phyloP scores from a whole-genome alignment of 2,113 vertebrate species.

The Ceyx cyanopectus region DNA sequence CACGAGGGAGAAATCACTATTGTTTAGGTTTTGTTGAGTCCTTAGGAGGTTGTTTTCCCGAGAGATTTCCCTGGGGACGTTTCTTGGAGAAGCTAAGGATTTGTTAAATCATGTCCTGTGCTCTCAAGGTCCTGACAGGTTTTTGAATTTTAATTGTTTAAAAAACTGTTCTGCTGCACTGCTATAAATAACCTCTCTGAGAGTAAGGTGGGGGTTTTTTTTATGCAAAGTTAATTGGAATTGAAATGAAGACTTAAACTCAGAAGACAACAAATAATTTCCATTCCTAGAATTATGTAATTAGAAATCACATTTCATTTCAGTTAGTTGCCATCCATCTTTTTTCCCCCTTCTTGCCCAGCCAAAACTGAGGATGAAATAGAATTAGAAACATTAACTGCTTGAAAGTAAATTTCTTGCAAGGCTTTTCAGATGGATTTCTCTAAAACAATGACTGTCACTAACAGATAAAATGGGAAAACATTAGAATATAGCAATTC shows the following conservation, averaged over 20 bases:
- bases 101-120: background rate
- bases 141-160: background rate
- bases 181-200: background rate
- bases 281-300: background rate
- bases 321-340: background rate
- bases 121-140: background rate
- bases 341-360: background rate
- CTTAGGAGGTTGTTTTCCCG: background rate
- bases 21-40: background rate
- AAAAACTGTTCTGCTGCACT: constrained; percentile 1
- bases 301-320: constrained; percentile 40
- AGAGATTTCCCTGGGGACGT: background rate
- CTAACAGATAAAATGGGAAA: background rate
- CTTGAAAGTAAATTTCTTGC: background rate
- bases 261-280: background rate
- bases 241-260: constrained; percentile 2
- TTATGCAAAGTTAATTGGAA: constrained; percentile 28
- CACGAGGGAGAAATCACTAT: background rate
- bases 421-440: background rate
- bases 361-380: background rate
- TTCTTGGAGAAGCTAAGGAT: background rate
- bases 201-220: background rate
- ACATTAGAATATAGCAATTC: background rate
- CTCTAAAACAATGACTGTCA: background rate
- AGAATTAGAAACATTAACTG: background rate